Evolutionary conservation across 2,113 vertebrate genomes (phyloP).

Genomic region (Prionailurus viverrinus): DNA sequence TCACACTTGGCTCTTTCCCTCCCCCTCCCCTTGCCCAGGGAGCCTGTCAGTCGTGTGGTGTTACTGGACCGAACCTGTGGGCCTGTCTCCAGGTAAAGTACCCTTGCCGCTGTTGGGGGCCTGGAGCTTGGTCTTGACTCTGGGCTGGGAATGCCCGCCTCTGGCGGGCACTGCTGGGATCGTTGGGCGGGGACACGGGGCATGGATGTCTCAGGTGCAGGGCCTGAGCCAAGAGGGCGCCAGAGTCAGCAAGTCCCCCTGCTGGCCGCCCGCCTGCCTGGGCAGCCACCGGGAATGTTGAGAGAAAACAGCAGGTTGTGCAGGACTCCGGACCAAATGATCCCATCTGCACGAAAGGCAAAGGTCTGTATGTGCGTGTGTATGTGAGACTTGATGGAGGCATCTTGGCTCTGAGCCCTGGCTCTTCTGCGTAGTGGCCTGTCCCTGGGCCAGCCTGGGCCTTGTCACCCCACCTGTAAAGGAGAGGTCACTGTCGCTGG

Average conservation of each 20-base stretch:
- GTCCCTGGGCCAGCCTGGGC: neutral
- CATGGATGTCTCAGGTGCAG: neutral
- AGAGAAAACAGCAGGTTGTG: no score
- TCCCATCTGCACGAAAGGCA: no score
- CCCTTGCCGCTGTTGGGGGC: neutral
- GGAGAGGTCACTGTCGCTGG: no score
- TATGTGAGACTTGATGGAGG: accelerated
- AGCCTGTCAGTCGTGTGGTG: conserved; percentile 97
- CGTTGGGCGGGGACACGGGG: neutral
- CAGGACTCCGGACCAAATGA: neutral
- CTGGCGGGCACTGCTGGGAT: accelerated
- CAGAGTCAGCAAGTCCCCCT: neutral
- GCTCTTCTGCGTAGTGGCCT: neutral
- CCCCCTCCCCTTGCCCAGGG: conserved; percentile 87
- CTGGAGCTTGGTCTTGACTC: accelerated
- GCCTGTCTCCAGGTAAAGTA: conserved; percentile 97
- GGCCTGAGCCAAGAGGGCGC: neutral
- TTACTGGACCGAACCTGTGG: conserved; percentile 97
- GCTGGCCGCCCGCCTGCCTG: neutral
- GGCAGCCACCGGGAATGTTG: neutral
- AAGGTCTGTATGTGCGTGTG: accelerated
- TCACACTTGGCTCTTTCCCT: neutral
- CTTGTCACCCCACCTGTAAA: neutral
- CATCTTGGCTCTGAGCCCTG: neutral
- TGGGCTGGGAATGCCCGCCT: neutral